These are phyloP conservation scores for Diadema setosum DNA, from an alignment of 35 echinoderm and acorn worm genomes.

Conservation along the genomic window DNA sequence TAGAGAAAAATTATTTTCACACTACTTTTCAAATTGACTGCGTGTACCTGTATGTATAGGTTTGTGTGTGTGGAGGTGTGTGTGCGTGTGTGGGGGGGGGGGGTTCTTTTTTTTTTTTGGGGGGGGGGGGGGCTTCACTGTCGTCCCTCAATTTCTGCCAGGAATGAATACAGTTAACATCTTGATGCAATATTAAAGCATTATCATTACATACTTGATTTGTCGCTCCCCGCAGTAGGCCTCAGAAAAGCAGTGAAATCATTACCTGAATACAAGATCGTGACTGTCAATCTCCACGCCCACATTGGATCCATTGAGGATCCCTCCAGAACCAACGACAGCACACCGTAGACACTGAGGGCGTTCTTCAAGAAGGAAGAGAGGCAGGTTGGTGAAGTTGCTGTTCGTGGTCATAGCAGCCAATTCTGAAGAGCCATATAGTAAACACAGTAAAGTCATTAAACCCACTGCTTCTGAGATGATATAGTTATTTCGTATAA, in stretches of 20 bases:
- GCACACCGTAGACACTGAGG: constrained; percentile 80
- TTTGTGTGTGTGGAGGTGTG: too few relatives aligned
- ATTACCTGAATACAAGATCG: constrained; percentile 79
- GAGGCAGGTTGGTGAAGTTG: not conserved
- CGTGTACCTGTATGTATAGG: too few relatives aligned
- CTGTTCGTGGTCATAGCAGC: not conserved
- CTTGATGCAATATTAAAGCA: not conserved
- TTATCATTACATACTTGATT: not conserved
- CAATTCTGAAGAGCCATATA: too few relatives aligned
- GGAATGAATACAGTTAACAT: not conserved
- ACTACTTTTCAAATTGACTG: too few relatives aligned
- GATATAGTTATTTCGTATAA: too few relatives aligned
- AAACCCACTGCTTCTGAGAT: too few relatives aligned
- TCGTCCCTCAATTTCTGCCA: too few relatives aligned
- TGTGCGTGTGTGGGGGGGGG: too few relatives aligned
- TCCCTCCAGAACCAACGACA: constrained; percentile 83
- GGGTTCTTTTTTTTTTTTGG: too few relatives aligned
- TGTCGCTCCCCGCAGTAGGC: not conserved
- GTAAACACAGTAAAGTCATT: too few relatives aligned
- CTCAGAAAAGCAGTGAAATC: not conserved
- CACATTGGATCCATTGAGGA: constrained; percentile 79
- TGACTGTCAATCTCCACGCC: constrained; percentile 83
- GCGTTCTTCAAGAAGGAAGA: not conserved
- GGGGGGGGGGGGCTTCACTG: too few relatives aligned
- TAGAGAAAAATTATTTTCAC: too few relatives aligned